These are phyloP conservation scores for Silurus lanzhouensis DNA, from an alignment of 2,797 vertebrate species.

Conservation along the genomic window DNA sequence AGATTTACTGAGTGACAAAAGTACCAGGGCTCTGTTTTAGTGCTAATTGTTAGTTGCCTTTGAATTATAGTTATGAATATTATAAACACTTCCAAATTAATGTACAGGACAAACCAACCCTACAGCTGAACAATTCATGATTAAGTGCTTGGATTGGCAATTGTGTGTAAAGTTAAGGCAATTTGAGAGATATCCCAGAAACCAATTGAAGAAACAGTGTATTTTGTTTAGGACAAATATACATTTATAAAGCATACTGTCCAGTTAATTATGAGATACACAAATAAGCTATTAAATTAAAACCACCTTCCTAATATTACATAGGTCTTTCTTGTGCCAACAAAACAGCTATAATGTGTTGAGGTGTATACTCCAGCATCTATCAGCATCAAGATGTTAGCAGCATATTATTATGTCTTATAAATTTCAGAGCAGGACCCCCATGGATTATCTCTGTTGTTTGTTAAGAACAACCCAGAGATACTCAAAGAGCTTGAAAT, in stretches of 20 bases:
- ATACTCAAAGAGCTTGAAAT: no score
- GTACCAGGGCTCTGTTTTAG: background rate
- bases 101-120: background rate
- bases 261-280: background rate
- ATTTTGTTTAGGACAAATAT: background rate
- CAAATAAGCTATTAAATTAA: no score
- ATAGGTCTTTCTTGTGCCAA: no score
- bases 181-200: background rate
- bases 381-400: no score
- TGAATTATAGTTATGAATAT: background rate
- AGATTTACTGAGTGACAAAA: constrained; percentile 63
- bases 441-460: no score
- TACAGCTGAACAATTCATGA: background rate
- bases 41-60: background rate
- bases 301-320: no score
- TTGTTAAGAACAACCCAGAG: no score
- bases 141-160: background rate
- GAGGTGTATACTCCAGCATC: no score
- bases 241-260: background rate
- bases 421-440: no score
- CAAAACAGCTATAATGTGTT: no score
- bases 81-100: background rate
- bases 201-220: background rate
- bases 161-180: background rate
- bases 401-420: no score